phyloP scores from a whole-genome alignment of 2,888 invertebrate genomes.

The Encarsia formosa region DNA sequence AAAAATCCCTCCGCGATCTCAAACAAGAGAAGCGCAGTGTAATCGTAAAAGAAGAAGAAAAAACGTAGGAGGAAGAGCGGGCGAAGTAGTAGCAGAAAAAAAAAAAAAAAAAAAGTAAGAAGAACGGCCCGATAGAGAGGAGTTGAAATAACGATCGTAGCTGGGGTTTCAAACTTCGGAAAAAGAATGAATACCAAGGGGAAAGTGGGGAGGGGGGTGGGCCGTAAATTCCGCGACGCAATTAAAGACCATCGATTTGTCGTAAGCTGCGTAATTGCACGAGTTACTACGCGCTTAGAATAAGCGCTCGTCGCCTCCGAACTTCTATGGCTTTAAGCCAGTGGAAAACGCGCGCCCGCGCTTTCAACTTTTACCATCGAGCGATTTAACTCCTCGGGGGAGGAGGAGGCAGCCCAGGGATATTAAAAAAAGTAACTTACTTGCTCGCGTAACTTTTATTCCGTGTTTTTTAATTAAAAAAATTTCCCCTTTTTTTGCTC shows the following conservation, averaged over 20 bases:
- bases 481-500: not conserved
- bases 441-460: constrained; percentile 11
- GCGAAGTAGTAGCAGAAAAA: not conserved
- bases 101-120: not conserved
- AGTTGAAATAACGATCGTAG: constrained; percentile 26
- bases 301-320: constrained; percentile 36
- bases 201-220: not conserved
- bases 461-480: constrained; percentile 14
- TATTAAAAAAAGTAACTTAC: constrained; percentile 23
- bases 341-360: constrained; percentile 1
- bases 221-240: constrained; percentile 43
- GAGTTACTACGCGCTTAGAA: constrained; percentile 47
- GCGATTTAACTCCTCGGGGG: not conserved
- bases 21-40: not conserved
- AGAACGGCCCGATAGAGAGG: constrained; percentile 11
- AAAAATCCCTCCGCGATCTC: not conserved
- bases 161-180: constrained; percentile 12
- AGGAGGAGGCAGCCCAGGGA: constrained; percentile 1
- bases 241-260: constrained; percentile 50
- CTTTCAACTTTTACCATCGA: not conserved
- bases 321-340: constrained; percentile 25
- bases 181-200: constrained; percentile 23
- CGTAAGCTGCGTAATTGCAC: constrained; percentile 49
- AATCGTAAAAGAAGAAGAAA: constrained; percentile 11
- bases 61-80: not conserved